phyloP scores from a whole-genome alignment of 1,140 invertebrate species.

The Harlomillsia oculata region DNA sequence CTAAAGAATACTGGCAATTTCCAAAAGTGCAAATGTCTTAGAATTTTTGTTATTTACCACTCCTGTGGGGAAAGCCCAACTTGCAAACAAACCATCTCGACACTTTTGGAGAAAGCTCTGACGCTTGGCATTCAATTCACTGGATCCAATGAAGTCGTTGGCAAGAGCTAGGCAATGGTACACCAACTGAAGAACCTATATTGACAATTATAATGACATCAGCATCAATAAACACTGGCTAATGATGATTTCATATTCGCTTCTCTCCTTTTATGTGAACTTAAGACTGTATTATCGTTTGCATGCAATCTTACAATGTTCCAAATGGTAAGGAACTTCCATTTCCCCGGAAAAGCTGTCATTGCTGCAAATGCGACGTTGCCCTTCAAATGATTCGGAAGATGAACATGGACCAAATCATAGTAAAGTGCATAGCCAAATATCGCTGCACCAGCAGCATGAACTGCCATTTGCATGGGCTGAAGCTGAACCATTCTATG shows the following conservation, averaged over 20 bases:
- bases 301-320: conserved; percentile 2
- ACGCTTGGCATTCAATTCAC: conserved; percentile 54
- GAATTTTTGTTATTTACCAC: conserved; percentile 44
- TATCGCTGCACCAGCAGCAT: conserved; percentile 23
- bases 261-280: neutral
- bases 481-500: neutral
- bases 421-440: conserved; percentile 34
- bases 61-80: conserved; percentile 64
- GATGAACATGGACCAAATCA: conserved; percentile 24
- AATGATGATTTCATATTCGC: neutral
- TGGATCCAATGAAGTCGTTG: conserved; percentile 63
- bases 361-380: conserved; percentile 14
- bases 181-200: conserved; percentile 60
- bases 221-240: neutral
- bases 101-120: conserved; percentile 56
- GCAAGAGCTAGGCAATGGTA: conserved; percentile 61
- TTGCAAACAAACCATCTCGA: conserved; percentile 60
- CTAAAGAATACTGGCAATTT: neutral
- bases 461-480: conserved; percentile 17
- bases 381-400: conserved; percentile 3
- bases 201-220: no score
- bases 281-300: neutral
- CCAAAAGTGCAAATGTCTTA: conserved; percentile 31
- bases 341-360: conserved; percentile 56
- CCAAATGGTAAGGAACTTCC: conserved; percentile 77